Evolutionary conservation across 2,888 invertebrate genomes (phyloP), one percentile per base, ranked within the genome.

Genomic region (Eupithecia subfuscata): DNA sequence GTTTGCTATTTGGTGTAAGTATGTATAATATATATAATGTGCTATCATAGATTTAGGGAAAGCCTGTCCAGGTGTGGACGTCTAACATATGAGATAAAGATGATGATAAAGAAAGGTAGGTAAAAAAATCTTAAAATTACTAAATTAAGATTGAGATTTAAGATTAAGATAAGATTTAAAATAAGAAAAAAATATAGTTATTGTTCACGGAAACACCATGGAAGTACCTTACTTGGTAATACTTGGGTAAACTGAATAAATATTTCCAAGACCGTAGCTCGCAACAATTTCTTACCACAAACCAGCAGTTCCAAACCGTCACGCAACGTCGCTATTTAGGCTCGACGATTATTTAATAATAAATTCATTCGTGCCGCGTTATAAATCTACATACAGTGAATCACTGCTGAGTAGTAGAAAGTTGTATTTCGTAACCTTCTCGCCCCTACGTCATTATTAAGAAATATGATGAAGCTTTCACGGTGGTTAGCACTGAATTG

Each of bases 371-470:
- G 85, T 88, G 87, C 87, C 84, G 85, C 30, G 30, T 30, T 1
- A 30, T 3, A 85, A 88, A 92, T 91, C 92, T 90, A 91, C 90
- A 91, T 80, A 89, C 87, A 87, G 86, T 86, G 90, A 90, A 89
- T 90, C 88, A 84, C 84, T 86, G 91, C 88, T 93, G 92, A 93
- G 86, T 88, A 88, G 34, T 34, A 34, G 43, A 91, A 92, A 92
- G 92, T 92, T 87, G 89, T 85, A 86, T 92, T 93, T 92, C 91
- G 88, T 91, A 92, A 88, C 88, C 87, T 93, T 92, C 92, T 90
- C 91, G 90, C 92, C 88, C 90, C 84, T 78, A 82, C 83, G 84
- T 90, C 88, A 91, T 91, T 88, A 89, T 85, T 84, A 69, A 48
- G 72, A 79, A 79, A 77, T 63, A 75, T 77, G 52, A 71, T 67